Evolutionary conservation across 2,113 vertebrate genomes (phyloP).

Genomic region (Malurus elegans): DNA sequence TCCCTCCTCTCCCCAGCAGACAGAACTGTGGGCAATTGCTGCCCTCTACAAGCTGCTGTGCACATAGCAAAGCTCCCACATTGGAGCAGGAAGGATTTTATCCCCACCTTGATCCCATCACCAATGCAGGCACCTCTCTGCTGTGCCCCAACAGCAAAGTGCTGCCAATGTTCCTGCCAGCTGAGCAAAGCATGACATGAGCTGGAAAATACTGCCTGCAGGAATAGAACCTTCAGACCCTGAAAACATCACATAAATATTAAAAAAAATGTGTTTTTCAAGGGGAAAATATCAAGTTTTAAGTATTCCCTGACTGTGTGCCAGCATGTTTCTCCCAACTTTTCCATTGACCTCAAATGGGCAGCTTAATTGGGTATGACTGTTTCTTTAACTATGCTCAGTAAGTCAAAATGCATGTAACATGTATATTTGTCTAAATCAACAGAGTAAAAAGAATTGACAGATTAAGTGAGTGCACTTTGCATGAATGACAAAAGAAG

Average conservation of each 20-base stretch:
- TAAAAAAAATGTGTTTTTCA: background rate
- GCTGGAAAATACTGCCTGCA: background rate
- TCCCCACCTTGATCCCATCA: constrained; percentile 25
- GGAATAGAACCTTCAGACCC: background rate
- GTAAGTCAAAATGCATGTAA: background rate
- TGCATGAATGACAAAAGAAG: background rate
- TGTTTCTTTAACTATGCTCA: background rate
- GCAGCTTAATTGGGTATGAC: background rate
- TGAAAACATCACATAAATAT: background rate
- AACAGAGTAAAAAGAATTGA: constrained; percentile 40
- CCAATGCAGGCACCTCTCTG: constrained; percentile 19
- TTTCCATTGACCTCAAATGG: background rate
- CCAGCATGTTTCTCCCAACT: background rate
- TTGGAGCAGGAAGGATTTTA: constrained; percentile 31
- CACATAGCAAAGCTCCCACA: constrained; percentile 32
- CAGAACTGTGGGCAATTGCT: constrained; percentile 56
- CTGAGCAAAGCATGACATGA: background rate
- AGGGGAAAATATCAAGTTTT: background rate
- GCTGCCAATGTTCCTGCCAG: background rate
- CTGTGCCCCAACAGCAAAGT: no score
- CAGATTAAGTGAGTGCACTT: constrained; percentile 18
- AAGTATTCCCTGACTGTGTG: background rate
- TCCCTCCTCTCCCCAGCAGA: background rate
- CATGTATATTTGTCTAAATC: constrained; percentile 36
- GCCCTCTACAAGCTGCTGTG: constrained; percentile 71